These are phyloP conservation scores for Drosophila diplacantha DNA, from an alignment of 2,888 invertebrate species.

Conservation along the genomic window DNA sequence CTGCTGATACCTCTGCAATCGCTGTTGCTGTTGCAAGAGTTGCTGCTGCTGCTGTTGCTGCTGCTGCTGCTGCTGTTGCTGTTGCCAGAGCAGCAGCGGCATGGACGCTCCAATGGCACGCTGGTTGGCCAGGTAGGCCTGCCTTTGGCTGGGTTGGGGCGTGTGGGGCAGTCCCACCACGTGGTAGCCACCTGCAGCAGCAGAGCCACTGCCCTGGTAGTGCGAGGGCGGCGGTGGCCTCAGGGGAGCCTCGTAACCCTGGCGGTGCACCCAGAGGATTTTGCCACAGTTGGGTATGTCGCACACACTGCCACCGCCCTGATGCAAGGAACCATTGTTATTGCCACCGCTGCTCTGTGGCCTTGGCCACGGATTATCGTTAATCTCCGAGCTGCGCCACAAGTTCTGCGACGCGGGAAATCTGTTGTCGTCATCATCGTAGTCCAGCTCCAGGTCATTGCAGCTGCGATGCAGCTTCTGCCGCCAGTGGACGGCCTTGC, in stretches of 20 bases:
- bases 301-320: conserved; percentile 60
- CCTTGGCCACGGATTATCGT: conserved; percentile 38
- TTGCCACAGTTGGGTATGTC: conserved; percentile 76
- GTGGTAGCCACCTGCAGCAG: conserved; percentile 59
- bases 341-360: conserved; percentile 56
- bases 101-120: conserved; percentile 79
- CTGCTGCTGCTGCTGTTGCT: conserved; percentile 38
- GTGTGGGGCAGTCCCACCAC: conserved; percentile 75
- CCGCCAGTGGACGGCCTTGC: conserved; percentile 47
- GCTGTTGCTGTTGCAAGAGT: conserved; percentile 75
- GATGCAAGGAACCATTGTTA: conserved; percentile 36
- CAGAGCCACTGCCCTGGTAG: conserved; percentile 9
- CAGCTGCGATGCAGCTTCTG: conserved; percentile 68
- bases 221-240: conserved; percentile 45
- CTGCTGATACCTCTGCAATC: conserved; percentile 16
- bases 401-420: conserved; percentile 17
- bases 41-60: conserved; percentile 78
- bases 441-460: conserved; percentile 60
- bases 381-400: conserved; percentile 38
- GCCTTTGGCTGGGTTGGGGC: conserved; percentile 72
- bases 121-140: conserved; percentile 75
- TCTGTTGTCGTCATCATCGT: conserved; percentile 44
- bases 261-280: conserved; percentile 75
- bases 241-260: conserved; percentile 32
- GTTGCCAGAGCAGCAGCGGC: conserved; percentile 83